Evolutionary conservation across 2,888 invertebrate species (phyloP).

Genomic region (Yponomeuta evonymella): DNA sequence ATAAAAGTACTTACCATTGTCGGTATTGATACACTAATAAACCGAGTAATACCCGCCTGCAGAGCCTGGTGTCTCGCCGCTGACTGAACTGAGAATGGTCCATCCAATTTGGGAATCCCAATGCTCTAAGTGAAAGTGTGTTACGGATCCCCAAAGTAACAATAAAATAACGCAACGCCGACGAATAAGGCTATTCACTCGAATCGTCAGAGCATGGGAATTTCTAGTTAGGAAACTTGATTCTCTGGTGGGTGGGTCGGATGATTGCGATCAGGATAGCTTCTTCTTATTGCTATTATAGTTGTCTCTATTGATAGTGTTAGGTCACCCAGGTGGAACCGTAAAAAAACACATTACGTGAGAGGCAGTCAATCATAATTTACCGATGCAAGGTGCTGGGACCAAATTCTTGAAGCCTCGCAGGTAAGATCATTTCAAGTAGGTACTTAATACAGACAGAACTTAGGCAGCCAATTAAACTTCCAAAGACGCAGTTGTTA

Average conservation of each 20-base stretch:
- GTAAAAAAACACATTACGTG: no score
- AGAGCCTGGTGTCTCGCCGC: constrained; percentile 25
- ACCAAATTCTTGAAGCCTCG: no score
- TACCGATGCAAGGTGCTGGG: no score
- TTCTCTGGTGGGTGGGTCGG: background rate
- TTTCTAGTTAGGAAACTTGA: constrained; percentile 23
- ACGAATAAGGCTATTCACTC: constrained; percentile 35
- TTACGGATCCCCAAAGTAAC: constrained; percentile 38
- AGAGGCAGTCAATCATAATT: no score
- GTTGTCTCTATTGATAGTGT: no score
- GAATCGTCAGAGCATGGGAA: constrained; percentile 31
- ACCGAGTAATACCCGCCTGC: constrained; percentile 21
- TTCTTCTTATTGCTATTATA: no score
- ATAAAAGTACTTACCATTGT: constrained; percentile 32
- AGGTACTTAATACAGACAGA: no score
- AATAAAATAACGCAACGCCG: constrained; percentile 49
- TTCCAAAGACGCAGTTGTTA: no score
- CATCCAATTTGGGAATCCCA: constrained; percentile 23
- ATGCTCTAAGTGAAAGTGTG: constrained; percentile 57
- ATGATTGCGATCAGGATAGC: no score
- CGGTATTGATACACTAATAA: background rate
- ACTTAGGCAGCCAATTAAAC: no score
- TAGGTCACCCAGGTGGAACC: no score
- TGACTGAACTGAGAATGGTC: constrained; percentile 27
- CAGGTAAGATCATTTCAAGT: no score